These are phyloP conservation scores for Eriocheir sinensis DNA, from an alignment of 1,140 invertebrate genomes.

Conservation along the genomic window DNA sequence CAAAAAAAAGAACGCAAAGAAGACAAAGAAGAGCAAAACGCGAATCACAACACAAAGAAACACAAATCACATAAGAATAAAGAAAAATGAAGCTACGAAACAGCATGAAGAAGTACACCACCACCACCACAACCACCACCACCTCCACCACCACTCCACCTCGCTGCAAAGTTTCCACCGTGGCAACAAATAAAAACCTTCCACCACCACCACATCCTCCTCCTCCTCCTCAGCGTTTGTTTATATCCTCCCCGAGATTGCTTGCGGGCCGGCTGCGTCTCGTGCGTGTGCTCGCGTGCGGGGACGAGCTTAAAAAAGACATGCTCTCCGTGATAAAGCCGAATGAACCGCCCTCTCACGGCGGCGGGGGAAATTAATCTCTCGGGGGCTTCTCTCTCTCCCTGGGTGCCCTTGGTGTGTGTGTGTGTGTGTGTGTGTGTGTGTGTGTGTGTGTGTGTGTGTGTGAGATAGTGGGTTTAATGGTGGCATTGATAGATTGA, in stretches of 20 bases:
- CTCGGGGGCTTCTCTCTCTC: neutral
- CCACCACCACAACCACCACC: too few relatives aligned
- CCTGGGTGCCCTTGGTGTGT: neutral
- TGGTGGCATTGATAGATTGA: too few relatives aligned
- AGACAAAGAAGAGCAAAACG: too few relatives aligned
- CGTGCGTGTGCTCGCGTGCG: slow-evolving; percentile 9
- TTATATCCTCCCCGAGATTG: slow-evolving; percentile 11
- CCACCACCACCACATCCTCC: slow-evolving; percentile 2
- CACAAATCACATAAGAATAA: too few relatives aligned
- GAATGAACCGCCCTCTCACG: neutral
- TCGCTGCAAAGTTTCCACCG: neutral
- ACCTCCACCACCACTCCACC: too few relatives aligned
- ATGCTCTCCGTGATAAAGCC: neutral
- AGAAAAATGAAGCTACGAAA: too few relatives aligned
- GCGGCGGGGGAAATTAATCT: neutral
- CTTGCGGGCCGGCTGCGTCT: neutral
- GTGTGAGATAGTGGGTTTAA: too few relatives aligned
- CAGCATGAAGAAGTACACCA: too few relatives aligned
- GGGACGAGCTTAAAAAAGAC: neutral
- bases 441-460: too few relatives aligned
- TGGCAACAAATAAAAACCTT: neutral
- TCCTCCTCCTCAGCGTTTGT: neutral
- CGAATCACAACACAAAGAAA: too few relatives aligned
- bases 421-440: too few relatives aligned
- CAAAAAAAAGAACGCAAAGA: too few relatives aligned